Evolutionary conservation across 2,888 invertebrate genomes (phyloP), one percentile per base, ranked within the genome.

Genomic region (Drosophila yooni): DNA sequence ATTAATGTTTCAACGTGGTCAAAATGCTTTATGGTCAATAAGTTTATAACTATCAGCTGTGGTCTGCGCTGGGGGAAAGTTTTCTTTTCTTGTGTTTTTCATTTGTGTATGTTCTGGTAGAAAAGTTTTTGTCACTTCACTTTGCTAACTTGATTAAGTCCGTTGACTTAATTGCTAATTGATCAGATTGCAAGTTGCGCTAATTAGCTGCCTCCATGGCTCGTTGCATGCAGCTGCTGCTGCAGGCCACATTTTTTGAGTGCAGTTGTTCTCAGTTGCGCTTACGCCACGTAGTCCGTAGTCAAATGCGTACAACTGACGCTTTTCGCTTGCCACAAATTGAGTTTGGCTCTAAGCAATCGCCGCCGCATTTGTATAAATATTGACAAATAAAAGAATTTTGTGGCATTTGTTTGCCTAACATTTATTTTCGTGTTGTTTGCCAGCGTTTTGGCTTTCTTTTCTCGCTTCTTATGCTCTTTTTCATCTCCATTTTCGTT

Each of bases 71-170:
- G 76, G n/a, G 31, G 3, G 2, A 43, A 57, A 57, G 43, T 43
- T 57, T 43, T 63, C 38, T 6, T 31, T 48, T 25, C 10, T 6
- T 21, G 36, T 11, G 54, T 27, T 31, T 29, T 48, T 15, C 8
- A 15, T 46, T 46, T 46, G n/a, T n/a, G 48, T 57, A 8, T 15
- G 0, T 29, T 13, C 8, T 5, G 18, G 38, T 10, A 50, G 40
- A 56, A 79, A 88, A 81, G 72, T 86, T 86, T 74, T 73, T 83
- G 81, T 88, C 85, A 73, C 83, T 76, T 74, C 88, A 86, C 85
- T 88, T 86, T 88, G 70, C 72, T 77, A 79, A 88, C 81, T 86
- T 81, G 83, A 85, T 86, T 85, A 88, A 81, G 77, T 78, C 63
- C 78, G 77, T 83, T 59, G 83, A 60, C 88, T 46, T 83, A 85